These are phyloP conservation scores for Myopa testacea DNA, from an alignment of 2,888 invertebrate species.

Conservation along the genomic window DNA sequence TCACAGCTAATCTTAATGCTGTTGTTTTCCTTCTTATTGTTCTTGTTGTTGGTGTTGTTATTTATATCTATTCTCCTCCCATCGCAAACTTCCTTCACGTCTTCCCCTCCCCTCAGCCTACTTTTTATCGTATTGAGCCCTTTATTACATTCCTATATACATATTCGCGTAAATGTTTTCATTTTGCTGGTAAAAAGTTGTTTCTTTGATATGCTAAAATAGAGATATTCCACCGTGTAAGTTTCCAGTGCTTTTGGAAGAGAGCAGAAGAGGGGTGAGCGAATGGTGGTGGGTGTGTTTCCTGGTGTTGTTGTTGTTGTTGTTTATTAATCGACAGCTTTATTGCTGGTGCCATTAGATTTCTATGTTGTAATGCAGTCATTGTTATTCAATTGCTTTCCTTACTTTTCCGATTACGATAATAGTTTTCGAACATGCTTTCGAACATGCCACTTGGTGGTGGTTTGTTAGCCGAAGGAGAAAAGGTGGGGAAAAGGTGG, in stretches of 20 bases:
- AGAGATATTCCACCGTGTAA: not conserved
- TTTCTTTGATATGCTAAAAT: constrained; percentile 47
- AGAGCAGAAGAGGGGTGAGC: too few relatives aligned
- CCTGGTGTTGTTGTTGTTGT: constrained; percentile 31
- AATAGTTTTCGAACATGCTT: constrained; percentile 15
- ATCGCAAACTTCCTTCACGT: not conserved
- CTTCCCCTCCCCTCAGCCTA: not conserved
- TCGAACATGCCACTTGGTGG: not conserved
- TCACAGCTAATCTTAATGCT: too few relatives aligned
- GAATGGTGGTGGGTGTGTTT: too few relatives aligned
- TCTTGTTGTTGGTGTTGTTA: too few relatives aligned
- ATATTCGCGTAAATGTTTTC: too few relatives aligned
- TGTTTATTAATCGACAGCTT: constrained; percentile 64
- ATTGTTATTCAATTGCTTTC: constrained; percentile 33
- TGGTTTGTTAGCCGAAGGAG: not conserved
- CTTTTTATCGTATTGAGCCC: constrained; percentile 47
- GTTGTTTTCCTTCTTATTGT: too few relatives aligned
- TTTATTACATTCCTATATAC: constrained; percentile 52
- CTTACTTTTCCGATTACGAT: not conserved
- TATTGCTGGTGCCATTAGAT: constrained; percentile 47
- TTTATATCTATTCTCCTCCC: not conserved
- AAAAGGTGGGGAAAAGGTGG: not conserved
- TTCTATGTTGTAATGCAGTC: constrained; percentile 2
- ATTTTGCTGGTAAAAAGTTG: constrained; percentile 36
- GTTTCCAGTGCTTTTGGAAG: too few relatives aligned